Evolutionary conservation across 2,797 vertebrate species (phyloP), one percentile per base, ranked within the genome.

Genomic region (Crenuchus spilurus): DNA sequence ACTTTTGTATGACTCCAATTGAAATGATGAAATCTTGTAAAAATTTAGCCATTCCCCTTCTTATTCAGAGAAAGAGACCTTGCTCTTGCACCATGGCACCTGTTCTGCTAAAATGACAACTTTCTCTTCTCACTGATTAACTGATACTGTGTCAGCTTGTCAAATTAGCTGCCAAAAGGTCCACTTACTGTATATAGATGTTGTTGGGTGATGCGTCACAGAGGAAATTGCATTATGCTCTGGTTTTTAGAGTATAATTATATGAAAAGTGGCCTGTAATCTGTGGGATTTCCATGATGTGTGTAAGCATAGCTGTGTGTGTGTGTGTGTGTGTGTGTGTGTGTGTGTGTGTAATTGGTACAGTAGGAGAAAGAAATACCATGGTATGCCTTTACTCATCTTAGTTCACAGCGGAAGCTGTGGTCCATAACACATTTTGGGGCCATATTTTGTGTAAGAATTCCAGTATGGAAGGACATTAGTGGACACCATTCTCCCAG

Each of bases 161-260:
- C 39, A 70, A 70, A 48, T 70, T 46, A 55, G 48, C 28, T 46
- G 30, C 18, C 4, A 20, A 75, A 70, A 58, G 2, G 1, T 28
- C 39, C 55, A 44, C 76, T 75, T 74, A 72, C 82, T 82, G 18
- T 57, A 85, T 85, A 86, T 85, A 85, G 82, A 88, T 78, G 82
- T 85, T 80, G 78, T 84, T 86, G 84, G 82, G 84, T 83, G 85
- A 83, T 82, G 81, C 84, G 77, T 92, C 88, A 90, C 74, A 83
- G 87, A 91, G 89, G 90, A 91, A 93, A 92, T 89, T 87, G 85
- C 84, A 87, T 92, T 91, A 90, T 87, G 89, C 86, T 88, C 81
- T 90, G 84, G 88, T 80, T 85, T 87, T 82, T 83, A 85, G 87
- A 90, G 82, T 90, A 90, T 82, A 91, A 91, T 93, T 92, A 92